A percentile compares a stretch with the other conserved stretches of the same genome.
Evolutionary conservation across 23 tunicate species (phyloP).

Genomic region (Diplosoma virens): DNA sequence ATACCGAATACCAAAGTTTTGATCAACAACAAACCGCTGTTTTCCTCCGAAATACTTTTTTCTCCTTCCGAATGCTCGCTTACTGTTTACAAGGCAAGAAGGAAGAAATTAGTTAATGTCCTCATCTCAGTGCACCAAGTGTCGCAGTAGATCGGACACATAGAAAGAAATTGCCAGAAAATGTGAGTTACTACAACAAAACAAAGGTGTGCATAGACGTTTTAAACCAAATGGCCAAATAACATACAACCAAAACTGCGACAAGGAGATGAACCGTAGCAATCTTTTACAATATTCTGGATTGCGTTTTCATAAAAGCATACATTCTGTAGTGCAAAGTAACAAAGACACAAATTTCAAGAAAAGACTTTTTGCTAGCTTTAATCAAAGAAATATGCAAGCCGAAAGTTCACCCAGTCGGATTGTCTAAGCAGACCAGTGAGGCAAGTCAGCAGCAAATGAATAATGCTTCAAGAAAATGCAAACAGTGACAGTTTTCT

Average conservation of each 20-base stretch:
- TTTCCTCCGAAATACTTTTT: not conserved
- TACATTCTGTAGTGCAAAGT: not conserved
- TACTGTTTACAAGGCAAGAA: not conserved
- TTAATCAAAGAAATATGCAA: not conserved
- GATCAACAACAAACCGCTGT: not conserved
- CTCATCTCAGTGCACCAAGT: not conserved
- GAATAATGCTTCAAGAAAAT: too few species aligned
- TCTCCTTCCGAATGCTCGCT: not conserved
- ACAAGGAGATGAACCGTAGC: not conserved
- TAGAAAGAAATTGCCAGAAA: not conserved
- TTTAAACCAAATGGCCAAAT: not conserved
- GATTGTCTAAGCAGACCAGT: too few species aligned
- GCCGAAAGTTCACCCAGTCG: too few species aligned
- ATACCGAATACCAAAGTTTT: not conserved
- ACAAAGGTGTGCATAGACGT: not conserved
- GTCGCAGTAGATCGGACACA: not conserved
- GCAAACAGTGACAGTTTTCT: not conserved
- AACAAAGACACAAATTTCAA: not conserved
- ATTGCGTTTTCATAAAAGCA: not conserved
- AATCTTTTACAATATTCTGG: not conserved
- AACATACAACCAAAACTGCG: not conserved
- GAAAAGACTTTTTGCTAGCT: not conserved
- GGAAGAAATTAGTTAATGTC: not conserved
- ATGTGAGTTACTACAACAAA: not conserved
- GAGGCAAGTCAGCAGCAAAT: too few species aligned